These are phyloP conservation scores for Anarhynchus alexandrinus DNA, from an alignment of 2,113 vertebrate species.

Conservation along the genomic window DNA sequence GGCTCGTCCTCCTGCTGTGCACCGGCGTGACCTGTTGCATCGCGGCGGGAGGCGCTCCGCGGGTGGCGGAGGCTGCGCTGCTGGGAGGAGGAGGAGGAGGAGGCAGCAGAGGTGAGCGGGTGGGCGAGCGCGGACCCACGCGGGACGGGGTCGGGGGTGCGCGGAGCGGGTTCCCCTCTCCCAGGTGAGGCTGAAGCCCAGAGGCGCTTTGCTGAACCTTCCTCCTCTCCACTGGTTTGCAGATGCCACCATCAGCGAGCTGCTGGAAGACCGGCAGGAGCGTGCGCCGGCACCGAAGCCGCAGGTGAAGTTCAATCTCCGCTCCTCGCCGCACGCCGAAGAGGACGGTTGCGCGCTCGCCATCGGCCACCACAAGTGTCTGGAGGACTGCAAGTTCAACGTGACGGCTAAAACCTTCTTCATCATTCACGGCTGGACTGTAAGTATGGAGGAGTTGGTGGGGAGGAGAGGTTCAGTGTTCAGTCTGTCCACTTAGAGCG, in stretches of 20 bases:
- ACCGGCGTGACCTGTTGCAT: neutral
- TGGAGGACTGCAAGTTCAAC: conserved; percentile 87
- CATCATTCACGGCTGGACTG: conserved; percentile 96
- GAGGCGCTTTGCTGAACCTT: neutral
- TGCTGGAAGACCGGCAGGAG: neutral
- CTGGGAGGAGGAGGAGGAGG: neutral
- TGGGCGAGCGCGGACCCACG: neutral
- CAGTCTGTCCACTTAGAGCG: fast-evolving
- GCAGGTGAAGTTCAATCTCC: conserved; percentile 79
- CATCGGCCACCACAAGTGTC: conserved; percentile 45
- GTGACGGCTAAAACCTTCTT: conserved; percentile 87
- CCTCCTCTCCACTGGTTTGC: neutral
- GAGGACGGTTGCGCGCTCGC: conserved; percentile 82
- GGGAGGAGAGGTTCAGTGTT: fast-evolving
- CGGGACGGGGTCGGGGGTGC: neutral
- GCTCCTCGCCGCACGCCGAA: conserved; percentile 69
- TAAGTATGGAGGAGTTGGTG: conserved; percentile 25
- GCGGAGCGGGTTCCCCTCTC: too few relatives aligned
- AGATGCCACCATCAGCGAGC: neutral
- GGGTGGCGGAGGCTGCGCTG: neutral
- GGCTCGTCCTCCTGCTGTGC: neutral
- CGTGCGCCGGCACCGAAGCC: neutral
- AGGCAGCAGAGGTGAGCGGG: neutral
- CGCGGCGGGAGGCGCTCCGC: neutral
- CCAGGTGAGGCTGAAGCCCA: neutral